These are phyloP conservation scores for Porites divaricata DNA, from an alignment of 92 coral and sea anemone species.

Conservation along the genomic window DNA sequence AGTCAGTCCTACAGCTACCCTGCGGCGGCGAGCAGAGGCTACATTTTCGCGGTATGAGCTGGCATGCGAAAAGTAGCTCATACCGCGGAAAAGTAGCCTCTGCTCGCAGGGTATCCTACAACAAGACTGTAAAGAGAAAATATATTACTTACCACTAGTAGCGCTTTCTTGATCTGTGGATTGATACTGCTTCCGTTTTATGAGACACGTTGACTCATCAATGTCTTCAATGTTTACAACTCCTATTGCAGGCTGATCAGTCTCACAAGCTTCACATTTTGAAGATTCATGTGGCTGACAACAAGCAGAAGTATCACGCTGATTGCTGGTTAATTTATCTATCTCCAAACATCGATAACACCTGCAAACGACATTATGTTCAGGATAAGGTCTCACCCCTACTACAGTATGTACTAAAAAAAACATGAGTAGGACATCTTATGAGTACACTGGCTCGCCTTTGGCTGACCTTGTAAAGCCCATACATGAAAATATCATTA, in stretches of 20 bases:
- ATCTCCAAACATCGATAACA: conserved; percentile 58
- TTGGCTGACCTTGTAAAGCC: background rate
- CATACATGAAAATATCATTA: no score
- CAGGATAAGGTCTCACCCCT: background rate
- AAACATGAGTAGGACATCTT: background rate
- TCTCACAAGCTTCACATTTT: background rate
- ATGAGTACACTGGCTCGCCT: background rate
- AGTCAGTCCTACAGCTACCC: no score
- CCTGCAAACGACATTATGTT: conserved; percentile 3
- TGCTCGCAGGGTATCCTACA: background rate
- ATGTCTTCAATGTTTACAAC: conserved; percentile 58
- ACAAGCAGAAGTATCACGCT: background rate
- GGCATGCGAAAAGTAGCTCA: no score
- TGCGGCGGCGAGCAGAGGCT: no score
- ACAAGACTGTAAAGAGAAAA: background rate
- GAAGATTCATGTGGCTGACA: background rate
- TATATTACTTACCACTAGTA: background rate
- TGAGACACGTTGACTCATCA: conserved; percentile 47
- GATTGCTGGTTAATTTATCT: conserved; percentile 13
- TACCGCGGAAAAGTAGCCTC: background rate
- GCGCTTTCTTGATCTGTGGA: background rate
- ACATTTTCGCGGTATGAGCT: no score
- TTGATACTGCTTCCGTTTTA: background rate
- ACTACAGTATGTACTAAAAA: background rate
- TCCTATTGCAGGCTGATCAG: background rate